phyloP scores from a whole-genome alignment of 2,113 vertebrate species.

The Daubentonia madagascariensis region DNA sequence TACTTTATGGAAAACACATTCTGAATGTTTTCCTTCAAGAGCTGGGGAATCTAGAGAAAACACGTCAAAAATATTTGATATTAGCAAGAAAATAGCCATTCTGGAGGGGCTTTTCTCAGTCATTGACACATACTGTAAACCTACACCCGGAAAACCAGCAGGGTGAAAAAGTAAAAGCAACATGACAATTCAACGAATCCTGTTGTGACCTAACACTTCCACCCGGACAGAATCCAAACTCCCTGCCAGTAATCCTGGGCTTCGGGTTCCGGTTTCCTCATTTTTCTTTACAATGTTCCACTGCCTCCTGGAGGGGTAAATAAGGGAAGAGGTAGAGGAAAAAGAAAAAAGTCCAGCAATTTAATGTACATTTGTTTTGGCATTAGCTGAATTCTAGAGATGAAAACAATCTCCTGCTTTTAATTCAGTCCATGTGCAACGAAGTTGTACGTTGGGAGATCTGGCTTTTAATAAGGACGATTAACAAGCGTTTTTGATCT shows the following conservation, averaged over 20 bases:
- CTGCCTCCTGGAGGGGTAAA: constrained; percentile 9
- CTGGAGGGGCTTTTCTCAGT: background rate
- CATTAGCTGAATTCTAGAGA: constrained; percentile 51
- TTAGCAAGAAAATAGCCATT: background rate
- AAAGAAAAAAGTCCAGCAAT: background rate
- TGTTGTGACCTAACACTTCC: background rate
- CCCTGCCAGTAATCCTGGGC: too few relatives aligned
- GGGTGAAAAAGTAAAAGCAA: background rate
- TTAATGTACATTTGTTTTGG: constrained; percentile 70
- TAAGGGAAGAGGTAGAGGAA: background rate
- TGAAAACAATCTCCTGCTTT: constrained; percentile 67
- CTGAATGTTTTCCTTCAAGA: background rate
- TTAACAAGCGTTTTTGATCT: constrained; percentile 67
- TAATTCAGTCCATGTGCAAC: constrained; percentile 75
- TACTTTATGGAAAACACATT: constrained; percentile 20
- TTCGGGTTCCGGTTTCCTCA: background rate
- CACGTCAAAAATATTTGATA: background rate
- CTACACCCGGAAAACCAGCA: background rate
- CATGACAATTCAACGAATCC: background rate
- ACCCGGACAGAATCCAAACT: background rate
- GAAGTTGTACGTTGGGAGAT: background rate
- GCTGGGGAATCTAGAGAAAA: background rate
- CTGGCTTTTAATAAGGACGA: constrained; percentile 64
- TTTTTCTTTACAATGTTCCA: background rate
- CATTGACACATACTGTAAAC: background rate